phyloP scores from a whole-genome alignment of 2,797 vertebrate species.

The Urocyon cinereoargenteus region DNA sequence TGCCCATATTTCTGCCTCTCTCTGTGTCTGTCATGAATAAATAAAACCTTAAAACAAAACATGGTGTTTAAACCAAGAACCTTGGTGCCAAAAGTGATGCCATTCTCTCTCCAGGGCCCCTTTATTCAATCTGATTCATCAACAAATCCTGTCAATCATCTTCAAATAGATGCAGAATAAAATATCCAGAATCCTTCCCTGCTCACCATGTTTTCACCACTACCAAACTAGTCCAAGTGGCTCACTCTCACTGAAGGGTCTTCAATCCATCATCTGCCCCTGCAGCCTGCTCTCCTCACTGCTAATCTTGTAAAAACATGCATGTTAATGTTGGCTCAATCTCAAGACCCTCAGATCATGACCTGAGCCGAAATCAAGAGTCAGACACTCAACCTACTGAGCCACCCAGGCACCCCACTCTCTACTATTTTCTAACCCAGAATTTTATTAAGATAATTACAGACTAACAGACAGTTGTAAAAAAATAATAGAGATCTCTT shows the following conservation, averaged over 20 bases:
- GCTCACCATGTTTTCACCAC: background rate
- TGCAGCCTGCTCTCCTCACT: background rate
- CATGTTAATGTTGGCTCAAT: background rate
- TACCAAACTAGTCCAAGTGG: background rate
- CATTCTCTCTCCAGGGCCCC: background rate
- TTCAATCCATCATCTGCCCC: background rate
- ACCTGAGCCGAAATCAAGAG: too few species aligned
- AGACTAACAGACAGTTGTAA: background rate
- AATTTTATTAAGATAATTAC: background rate
- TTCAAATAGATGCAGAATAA: background rate
- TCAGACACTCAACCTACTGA: background rate
- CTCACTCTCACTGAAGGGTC: too few species aligned
- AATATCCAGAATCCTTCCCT: background rate
- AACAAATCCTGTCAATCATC: background rate
- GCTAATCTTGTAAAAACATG: background rate
- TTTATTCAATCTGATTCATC: background rate
- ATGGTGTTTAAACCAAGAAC: background rate
- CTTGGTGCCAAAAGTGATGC: background rate
- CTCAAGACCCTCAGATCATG: background rate
- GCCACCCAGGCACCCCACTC: background rate
- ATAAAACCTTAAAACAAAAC: too few species aligned
- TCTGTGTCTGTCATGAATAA: too few species aligned
- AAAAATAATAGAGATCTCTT: background rate
- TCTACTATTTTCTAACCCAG: background rate
- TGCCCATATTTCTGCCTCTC: too few species aligned